These are phyloP conservation scores for Anodontia alba DNA, from an alignment of 2,888 invertebrate genomes.

Conservation along the genomic window DNA sequence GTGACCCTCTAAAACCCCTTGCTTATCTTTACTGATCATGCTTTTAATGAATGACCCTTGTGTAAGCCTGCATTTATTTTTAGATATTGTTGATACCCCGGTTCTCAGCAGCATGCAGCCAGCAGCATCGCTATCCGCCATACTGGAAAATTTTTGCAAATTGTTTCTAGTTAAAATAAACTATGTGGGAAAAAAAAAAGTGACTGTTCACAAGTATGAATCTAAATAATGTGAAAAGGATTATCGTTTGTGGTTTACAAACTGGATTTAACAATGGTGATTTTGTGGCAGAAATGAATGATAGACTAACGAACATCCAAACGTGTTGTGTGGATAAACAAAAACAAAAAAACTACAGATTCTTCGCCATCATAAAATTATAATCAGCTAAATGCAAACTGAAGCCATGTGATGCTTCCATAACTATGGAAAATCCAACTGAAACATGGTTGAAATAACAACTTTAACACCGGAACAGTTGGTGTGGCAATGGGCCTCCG, in stretches of 20 bases:
- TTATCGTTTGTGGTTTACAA: background rate
- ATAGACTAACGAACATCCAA: background rate
- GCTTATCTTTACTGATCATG: background rate
- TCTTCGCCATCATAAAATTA: background rate
- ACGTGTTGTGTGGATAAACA: background rate
- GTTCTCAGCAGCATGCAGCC: background rate
- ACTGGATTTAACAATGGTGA: background rate
- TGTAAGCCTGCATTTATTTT: background rate
- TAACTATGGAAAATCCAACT: background rate
- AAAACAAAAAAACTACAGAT: background rate
- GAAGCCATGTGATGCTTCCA: background rate
- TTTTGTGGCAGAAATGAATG: background rate
- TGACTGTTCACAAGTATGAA: no score
- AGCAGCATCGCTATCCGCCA: background rate
- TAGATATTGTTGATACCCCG: background rate
- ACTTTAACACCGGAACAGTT: background rate
- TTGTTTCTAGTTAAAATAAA: background rate
- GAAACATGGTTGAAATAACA: background rate
- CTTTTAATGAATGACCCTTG: background rate
- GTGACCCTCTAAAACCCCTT: background rate
- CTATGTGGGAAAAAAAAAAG: background rate
- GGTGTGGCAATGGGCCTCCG: background rate
- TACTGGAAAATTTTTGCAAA: background rate
- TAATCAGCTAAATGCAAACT: background rate
- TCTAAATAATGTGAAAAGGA: background rate